These are phyloP conservation scores for Trachemys scripta DNA, from an alignment of 2,113 vertebrate genomes.

Conservation along the genomic window DNA sequence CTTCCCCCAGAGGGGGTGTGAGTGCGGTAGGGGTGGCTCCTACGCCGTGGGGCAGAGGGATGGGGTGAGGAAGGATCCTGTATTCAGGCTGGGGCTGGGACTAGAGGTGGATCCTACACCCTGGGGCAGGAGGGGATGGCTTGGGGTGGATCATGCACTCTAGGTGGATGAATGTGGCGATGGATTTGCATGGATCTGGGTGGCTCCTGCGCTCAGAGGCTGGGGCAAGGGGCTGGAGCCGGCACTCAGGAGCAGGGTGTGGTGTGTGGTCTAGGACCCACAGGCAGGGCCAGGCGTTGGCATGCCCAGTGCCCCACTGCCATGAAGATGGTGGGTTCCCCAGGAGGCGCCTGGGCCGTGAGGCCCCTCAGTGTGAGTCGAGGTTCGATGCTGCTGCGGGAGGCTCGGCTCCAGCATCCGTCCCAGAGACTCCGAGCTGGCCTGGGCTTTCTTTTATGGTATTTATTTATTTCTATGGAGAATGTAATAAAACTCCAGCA, in stretches of 20 bases:
- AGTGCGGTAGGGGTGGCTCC: no score
- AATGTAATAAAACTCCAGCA: conserved; percentile 77
- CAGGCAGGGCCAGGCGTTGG: not conserved
- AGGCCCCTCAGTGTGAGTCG: not conserved
- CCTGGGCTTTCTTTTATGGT: not conserved
- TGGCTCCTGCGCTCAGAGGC: not conserved
- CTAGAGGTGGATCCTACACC: not conserved
- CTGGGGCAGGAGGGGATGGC: not conserved
- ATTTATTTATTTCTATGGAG: conserved; percentile 78
- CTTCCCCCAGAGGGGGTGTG: no score
- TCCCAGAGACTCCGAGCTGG: conserved; percentile 51
- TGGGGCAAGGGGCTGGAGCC: not conserved
- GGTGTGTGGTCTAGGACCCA: not conserved
- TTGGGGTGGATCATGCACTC: not conserved
- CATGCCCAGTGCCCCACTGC: not conserved
- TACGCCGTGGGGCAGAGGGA: no score
- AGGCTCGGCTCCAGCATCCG: not conserved
- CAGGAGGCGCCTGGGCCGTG: not conserved
- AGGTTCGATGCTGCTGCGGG: accelerated
- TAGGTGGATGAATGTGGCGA: not conserved
- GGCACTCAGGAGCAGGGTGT: not conserved
- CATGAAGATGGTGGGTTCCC: not conserved
- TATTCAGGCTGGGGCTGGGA: not conserved
- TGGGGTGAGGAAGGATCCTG: not conserved
- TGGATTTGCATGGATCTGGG: not conserved